Conservation (phyloP, 2,113 vertebrate species). For the Pedetes capensis region DNA sequence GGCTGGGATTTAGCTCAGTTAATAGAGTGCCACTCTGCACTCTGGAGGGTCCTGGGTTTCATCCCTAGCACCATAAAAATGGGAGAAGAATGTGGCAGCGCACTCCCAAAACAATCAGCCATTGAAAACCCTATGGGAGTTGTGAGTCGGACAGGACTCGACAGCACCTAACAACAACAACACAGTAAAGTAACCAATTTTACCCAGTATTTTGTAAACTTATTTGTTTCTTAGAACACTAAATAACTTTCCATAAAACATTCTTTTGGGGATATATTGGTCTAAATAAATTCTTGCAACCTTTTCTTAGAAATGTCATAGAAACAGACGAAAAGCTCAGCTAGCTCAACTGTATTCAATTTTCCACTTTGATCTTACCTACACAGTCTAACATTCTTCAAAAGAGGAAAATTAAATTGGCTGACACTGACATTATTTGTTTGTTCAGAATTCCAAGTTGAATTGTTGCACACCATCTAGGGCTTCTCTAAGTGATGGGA, state of each 20-base stretch:
- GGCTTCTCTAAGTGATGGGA: slow-evolving; percentile 23
- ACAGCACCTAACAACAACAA: too few relatives aligned
- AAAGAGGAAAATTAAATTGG: slow-evolving; percentile 60
- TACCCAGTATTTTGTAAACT: background rate
- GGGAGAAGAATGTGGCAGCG: too few relatives aligned
- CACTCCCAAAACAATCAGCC: too few relatives aligned
- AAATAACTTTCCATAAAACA: slow-evolving; percentile 11
- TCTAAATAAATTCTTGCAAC: background rate
- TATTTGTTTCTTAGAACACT: background rate
- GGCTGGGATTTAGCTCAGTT: too few relatives aligned
- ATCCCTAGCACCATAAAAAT: too few relatives aligned
- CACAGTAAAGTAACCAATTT: background rate
- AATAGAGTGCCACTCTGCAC: too few relatives aligned
- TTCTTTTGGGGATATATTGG: background rate
- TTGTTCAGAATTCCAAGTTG: slow-evolving; percentile 57
- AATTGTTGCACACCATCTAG: slow-evolving; percentile 48
- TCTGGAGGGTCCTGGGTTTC: too few relatives aligned
- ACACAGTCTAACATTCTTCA: slow-evolving; percentile 43
- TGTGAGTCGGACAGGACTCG: too few relatives aligned
- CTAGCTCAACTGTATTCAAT: background rate
- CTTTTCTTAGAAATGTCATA: background rate
- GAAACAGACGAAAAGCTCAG: slow-evolving; percentile 27
- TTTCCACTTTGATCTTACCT: slow-evolving; percentile 31
- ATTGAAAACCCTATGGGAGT: too few relatives aligned
- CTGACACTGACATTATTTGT: slow-evolving; percentile 58